Conservation (phyloP, 2,888 invertebrate species). For the Eilema sororculum region DNA sequence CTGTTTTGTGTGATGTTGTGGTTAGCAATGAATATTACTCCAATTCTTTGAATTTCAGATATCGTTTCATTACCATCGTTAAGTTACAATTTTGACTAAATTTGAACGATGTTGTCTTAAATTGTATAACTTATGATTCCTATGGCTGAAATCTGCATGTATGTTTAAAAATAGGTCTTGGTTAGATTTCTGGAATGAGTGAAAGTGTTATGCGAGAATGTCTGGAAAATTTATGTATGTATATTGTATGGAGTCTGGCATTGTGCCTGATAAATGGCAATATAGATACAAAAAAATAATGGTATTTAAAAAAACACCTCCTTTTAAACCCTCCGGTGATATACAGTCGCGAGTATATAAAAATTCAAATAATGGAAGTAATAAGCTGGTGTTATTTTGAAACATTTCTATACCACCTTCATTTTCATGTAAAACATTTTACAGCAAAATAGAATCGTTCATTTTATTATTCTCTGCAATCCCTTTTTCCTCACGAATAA, state of each 20-base stretch:
- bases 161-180: background rate
- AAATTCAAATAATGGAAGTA: background rate
- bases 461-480: slow-evolving; percentile 12
- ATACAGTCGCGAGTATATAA: background rate
- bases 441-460: slow-evolving; percentile 3
- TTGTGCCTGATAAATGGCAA: background rate
- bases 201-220: background rate
- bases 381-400: background rate
- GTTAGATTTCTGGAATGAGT: background rate
- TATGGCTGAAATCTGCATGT: background rate
- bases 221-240: background rate
- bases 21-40: background rate
- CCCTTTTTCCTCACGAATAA: slow-evolving; percentile 39
- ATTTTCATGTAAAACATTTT: background rate
- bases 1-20: background rate
- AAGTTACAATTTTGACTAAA: background rate
- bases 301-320: background rate
- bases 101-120: no score
- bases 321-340: background rate
- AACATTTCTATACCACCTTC: slow-evolving; percentile 2
- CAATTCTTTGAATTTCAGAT: background rate
- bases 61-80: background rate
- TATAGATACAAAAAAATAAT: background rate
- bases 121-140: background rate
- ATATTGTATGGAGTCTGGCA: background rate